phyloP scores from a whole-genome alignment of 2,113 vertebrate species.

The Podarcis raffonei region DNA sequence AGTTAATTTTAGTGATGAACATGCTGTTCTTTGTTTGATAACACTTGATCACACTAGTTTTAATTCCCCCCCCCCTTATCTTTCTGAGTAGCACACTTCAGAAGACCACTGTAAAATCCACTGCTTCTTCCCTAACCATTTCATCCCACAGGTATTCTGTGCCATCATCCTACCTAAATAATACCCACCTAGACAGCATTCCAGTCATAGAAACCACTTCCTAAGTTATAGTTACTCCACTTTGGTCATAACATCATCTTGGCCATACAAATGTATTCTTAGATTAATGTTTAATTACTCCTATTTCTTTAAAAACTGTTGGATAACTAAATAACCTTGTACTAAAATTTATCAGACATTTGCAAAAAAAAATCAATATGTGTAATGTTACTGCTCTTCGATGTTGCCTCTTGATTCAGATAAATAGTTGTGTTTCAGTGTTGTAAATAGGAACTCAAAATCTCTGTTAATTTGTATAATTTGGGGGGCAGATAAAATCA shows the following conservation, averaged over 20 bases:
- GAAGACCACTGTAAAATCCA: background rate
- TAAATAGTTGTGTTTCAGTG: background rate
- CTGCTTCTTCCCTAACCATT: background rate
- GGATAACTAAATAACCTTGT: background rate
- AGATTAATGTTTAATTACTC: background rate
- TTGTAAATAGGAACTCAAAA: conserved; percentile 35
- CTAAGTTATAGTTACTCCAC: background rate
- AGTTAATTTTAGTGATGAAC: background rate
- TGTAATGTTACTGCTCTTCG: conserved; percentile 6
- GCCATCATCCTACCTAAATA: background rate
- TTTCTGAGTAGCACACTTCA: background rate
- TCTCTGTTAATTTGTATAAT: conserved; percentile 17
- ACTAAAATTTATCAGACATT: background rate
- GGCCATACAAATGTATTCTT: background rate
- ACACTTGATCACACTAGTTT: background rate
- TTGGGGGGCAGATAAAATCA: background rate
- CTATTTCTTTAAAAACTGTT: conserved; percentile 21
- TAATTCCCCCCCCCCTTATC: background rate
- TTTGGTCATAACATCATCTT: conserved; percentile 6
- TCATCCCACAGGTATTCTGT: background rate
- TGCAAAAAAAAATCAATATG: conserved; percentile 7
- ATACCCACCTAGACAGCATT: background rate
- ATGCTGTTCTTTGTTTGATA: conserved; percentile 1
- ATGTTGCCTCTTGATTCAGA: conserved; percentile 35
- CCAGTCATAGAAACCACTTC: background rate